phyloP scores from a whole-genome alignment of 2,113 vertebrate species.

The Cairina moschata region DNA sequence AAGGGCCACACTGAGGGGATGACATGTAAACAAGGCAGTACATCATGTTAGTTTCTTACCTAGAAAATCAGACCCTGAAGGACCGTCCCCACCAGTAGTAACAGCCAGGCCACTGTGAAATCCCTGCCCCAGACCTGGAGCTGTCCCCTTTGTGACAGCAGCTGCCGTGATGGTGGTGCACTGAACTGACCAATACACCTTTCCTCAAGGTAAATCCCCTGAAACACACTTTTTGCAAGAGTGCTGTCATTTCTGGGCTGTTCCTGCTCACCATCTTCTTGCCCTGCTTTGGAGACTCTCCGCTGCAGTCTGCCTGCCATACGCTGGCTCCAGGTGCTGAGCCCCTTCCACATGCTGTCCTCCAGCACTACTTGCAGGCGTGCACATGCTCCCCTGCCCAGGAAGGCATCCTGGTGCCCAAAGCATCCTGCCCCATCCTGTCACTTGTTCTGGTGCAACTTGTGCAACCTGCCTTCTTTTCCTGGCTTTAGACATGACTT shows the following conservation, averaged over 20 bases:
- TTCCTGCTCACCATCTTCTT: neutral
- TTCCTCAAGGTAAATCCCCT: neutral
- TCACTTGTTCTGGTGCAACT: neutral
- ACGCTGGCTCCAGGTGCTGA: neutral
- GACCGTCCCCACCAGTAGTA: neutral
- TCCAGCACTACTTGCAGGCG: neutral
- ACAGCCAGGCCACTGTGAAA: neutral
- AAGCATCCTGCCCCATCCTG: neutral
- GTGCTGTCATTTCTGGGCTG: neutral
- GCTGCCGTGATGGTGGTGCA: neutral
- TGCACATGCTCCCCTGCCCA: neutral
- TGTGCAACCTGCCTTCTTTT: neutral
- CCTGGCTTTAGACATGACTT: neutral
- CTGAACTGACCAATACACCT: neutral
- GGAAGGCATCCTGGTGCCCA: neutral
- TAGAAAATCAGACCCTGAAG: neutral
- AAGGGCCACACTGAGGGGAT: slow-evolving; percentile 30
- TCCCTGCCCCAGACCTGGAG: neutral
- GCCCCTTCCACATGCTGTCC: neutral
- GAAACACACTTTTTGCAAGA: neutral
- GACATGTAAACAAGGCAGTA: neutral
- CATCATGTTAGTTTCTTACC: neutral
- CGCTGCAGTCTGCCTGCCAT: neutral
- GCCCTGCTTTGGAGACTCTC: neutral
- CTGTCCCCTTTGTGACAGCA: neutral